Evolutionary conservation across 2,113 vertebrate species (phyloP).

Genomic region (Cyprinodon tularosa): DNA sequence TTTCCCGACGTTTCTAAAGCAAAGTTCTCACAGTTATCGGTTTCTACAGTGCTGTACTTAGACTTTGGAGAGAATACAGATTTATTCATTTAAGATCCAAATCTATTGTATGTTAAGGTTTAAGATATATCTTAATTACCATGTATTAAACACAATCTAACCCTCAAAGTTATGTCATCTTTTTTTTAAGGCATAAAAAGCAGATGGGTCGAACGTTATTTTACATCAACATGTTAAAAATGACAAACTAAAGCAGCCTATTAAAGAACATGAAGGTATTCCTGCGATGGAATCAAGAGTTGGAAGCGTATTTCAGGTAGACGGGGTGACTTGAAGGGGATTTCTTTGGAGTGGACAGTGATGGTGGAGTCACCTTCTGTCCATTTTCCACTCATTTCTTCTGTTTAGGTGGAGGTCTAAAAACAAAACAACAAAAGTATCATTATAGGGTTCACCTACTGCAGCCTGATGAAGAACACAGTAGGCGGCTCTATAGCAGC

Average conservation of each 20-base stretch:
- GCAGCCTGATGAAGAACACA: background rate
- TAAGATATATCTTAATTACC: background rate
- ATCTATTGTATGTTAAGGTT: background rate
- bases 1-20: background rate
- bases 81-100: background rate
- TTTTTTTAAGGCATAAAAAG: background rate
- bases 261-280: background rate
- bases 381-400: constrained; percentile 77
- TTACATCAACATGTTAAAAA: background rate
- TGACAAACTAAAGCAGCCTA: background rate
- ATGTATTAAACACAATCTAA: background rate
- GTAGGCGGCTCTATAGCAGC: too few species aligned
- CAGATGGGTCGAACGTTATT: background rate
- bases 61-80: background rate
- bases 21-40: background rate
- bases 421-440: background rate
- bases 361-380: background rate
- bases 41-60: background rate
- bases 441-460: background rate
- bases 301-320: background rate
- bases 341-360: background rate
- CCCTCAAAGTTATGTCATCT: background rate
- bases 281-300: background rate
- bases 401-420: constrained; percentile 84
- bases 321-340: background rate